Evolutionary conservation across 1,140 invertebrate species (phyloP), one percentile per base, ranked within the genome.

Genomic region (Neodiprion fabricii): DNA sequence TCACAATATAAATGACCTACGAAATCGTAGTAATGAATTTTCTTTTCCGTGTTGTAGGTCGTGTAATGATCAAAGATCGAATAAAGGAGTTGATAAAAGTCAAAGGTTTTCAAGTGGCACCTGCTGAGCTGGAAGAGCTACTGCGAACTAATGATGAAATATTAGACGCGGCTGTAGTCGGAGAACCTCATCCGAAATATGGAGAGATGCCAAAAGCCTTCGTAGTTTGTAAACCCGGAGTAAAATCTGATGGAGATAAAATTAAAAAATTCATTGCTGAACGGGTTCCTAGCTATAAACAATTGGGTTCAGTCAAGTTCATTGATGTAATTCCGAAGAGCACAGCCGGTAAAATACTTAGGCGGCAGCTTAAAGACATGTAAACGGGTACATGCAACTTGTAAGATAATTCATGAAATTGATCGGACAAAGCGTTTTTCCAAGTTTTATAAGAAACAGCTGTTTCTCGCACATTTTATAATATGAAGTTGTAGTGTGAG

Each of bases 151-250:
- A 82, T 61, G 77, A 93, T 1, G 91, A 90, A 67, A 87, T 97
- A 1, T 81, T 87, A 9, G 96, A 97, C 79, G 95, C 92, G 1
- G 95, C 93, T 1, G 95, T 97, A 0, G 89, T 97, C 75, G 95
- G 95, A 2, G 89, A 96, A n/a, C 91, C 94, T 0, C 92, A 97
- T 82, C 85, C 90, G 1, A 85, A 89, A 28, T 88, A 89, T 71
- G 95, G 95, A 3, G 96, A 97, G 89, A 87, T 91, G 4, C 95
- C 95, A 0, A 91, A 92, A 76, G 93, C 93, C 1, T 93, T 90
- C 69, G 84, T 95, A n/a, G 92, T 93, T 12, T 82, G 85, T 4
- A 90, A 90, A 74, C n/a, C 89, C 67, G 88, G 87, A 71, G 72
- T 74, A 4, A 69, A 74, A 47, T 14, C 90, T 0, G 83, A 83